Base-by-base conservation (phyloP, 2,113 vertebrate species). In the Rhea americana region DNA sequence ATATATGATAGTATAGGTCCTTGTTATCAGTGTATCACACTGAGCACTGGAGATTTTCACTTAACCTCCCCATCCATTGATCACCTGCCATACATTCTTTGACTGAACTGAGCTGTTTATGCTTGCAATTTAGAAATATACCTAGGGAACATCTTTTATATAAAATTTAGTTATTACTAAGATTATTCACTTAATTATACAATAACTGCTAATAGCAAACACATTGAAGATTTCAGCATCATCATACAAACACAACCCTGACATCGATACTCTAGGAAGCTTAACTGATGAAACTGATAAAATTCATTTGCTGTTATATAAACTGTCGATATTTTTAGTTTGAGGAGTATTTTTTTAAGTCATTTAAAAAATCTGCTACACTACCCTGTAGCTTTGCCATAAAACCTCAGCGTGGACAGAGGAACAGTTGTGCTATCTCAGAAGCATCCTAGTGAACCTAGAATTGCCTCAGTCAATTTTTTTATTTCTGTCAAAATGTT, bases 371-470 rank as follows among this genome's bases (percentile, higher is more conserved):
- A 83, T 94, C 73, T 95, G 92, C 80, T 81, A 68, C 65, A 80
- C 87, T 94, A 83, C 80, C 55, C 83, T 37, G n/a, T 78, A 65
- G 47, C 76, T 91, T 88, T 88, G 73, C 70, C 93, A 93, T 94
- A 91, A 95, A 88, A 94, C 19, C 92, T 88, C 90, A 94, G 88
- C 91, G 70, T 91, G 88, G 77, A 91, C 66, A 91, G 65, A 86
- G 24, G 56, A 96, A 95, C 90, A 95, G 83, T 90, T 95, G 88
- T 94, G 84, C 66, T 95, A 63, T 95, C 93, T 87, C 80, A 78
- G 68, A 91, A 91, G 47, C 43, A 90, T 91, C 80, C 77, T 74
- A 90, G 82, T 62, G 51, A 94, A 78, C 61, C 87, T 82, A 91
- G 70, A 94, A 91, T 78, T 88, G 90, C 47, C 56, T 87, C 62